Conservation (phyloP, 35 echinoderm and acorn worm genomes). For the Holothuria glaberrima region DNA sequence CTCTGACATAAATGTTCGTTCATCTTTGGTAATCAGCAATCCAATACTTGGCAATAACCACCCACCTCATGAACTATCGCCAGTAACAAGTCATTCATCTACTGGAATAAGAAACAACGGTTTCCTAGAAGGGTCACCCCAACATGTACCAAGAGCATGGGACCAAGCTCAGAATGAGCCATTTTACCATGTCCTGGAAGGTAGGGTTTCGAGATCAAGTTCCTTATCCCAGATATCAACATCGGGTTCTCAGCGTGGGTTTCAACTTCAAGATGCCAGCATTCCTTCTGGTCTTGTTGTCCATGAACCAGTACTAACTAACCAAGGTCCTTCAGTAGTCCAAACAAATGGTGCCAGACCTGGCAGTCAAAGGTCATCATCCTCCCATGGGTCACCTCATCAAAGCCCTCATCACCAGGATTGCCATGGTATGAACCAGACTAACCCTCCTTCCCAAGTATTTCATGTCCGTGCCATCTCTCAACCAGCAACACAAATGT, state of each 20-base stretch:
- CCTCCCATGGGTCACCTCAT: constrained; percentile 35
- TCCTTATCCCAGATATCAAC: constrained; percentile 44
- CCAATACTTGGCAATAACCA: not conserved
- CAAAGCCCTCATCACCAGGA: constrained; percentile 57
- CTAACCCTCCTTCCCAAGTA: constrained; percentile 2
- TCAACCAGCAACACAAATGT: constrained; percentile 65
- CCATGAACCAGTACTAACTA: not conserved
- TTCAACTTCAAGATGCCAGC: constrained; percentile 19
- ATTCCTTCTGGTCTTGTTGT: not conserved
- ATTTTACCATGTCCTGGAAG: constrained; percentile 56
- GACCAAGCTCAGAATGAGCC: constrained; percentile 23
- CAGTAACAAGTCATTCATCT: constrained; percentile 31
- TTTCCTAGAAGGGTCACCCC: constrained; percentile 36
- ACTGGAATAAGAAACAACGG: constrained; percentile 45
- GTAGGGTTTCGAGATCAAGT: constrained; percentile 38
- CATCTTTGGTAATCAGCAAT: constrained; percentile 54
- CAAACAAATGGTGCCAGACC: constrained; percentile 5
- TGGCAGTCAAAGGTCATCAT: not conserved
- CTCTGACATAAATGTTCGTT: constrained; percentile 30
- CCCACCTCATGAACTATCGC: constrained; percentile 30
- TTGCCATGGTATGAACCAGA: constrained; percentile 12
- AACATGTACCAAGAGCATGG: not conserved
- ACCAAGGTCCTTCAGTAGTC: constrained; percentile 1
- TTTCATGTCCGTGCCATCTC: constrained; percentile 80
- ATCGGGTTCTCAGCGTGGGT: not conserved